A percentile compares a stretch with the other conserved stretches of the same genome.
These are phyloP conservation scores for Schrankia costaestrigalis DNA, from an alignment of 2,888 invertebrate genomes.

Conservation along the genomic window DNA sequence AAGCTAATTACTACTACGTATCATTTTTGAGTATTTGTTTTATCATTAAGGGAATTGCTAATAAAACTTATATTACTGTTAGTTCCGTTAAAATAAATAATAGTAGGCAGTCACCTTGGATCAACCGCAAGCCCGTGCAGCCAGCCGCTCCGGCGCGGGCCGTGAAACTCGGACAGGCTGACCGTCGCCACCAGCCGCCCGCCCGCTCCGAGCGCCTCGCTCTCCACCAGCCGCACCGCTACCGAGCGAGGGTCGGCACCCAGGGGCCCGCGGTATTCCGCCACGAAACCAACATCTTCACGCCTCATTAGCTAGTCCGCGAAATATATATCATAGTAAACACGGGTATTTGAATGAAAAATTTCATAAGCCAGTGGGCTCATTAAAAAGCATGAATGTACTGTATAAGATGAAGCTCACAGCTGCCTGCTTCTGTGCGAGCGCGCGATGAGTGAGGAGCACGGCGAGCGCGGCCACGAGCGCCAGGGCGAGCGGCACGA, in stretches of 20 bases:
- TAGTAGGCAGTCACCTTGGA: not conserved
- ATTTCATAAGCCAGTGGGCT: not conserved
- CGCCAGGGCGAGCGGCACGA: constrained; percentile 35
- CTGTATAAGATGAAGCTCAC: no score
- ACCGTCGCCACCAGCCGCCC: constrained; percentile 46
- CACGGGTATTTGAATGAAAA: no score
- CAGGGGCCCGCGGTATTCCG: constrained; percentile 41
- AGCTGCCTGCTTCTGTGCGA: constrained; percentile 2
- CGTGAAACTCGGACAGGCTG: constrained; percentile 42
- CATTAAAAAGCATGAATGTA: not conserved
- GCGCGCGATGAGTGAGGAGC: constrained; percentile 23
- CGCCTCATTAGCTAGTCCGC: constrained; percentile 58
- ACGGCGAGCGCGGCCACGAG: constrained; percentile 29
- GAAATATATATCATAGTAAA: not conserved
- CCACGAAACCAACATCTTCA: constrained; percentile 77
- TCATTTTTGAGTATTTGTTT: no score
- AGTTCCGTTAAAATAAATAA: no score
- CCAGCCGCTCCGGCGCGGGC: constrained; percentile 39
- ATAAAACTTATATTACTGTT: no score
- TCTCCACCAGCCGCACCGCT: constrained; percentile 11
- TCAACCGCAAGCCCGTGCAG: constrained; percentile 40
- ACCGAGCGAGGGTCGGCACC: constrained; percentile 13
- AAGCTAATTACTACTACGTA: no score
- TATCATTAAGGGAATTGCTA: no score
- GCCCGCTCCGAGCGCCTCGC: constrained; percentile 5